Evolutionary conservation across 2,113 vertebrate species (phyloP).

Genomic region (Syngnathus typhle): DNA sequence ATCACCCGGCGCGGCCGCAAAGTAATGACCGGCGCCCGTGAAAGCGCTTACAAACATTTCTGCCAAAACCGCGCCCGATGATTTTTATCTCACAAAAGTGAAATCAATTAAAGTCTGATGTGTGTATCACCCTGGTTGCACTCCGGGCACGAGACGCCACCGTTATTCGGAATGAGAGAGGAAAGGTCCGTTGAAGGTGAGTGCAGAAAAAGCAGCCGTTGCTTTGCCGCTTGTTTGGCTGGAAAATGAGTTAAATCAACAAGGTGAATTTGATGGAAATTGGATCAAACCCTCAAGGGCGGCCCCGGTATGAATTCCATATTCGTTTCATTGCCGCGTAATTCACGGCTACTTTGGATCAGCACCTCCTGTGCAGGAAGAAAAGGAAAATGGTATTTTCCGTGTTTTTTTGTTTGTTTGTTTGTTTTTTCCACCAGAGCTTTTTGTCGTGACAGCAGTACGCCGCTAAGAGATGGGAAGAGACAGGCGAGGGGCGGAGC

Average conservation of each 20-base stretch:
- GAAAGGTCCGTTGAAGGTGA: slow-evolving; percentile 48
- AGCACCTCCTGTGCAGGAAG: background rate
- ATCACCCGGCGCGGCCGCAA: slow-evolving; percentile 44
- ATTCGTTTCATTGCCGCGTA: slow-evolving; percentile 35
- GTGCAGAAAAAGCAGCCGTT: slow-evolving; percentile 15
- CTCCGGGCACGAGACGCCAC: background rate
- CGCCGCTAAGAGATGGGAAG: slow-evolving; percentile 30
- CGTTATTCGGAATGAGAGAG: slow-evolving; percentile 21
- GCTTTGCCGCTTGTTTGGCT: slow-evolving; percentile 34
- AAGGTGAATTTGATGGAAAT: slow-evolving; percentile 38
- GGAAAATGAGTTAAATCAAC: slow-evolving; percentile 45
- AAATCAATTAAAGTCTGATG: slow-evolving; percentile 52
- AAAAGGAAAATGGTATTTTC: slow-evolving; percentile 22
- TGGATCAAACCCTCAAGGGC: slow-evolving; percentile 40
- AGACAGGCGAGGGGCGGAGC: slow-evolving; percentile 25
- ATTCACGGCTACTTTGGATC: slow-evolving; percentile 18
- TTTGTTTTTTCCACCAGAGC: background rate
- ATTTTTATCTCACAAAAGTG: slow-evolving; percentile 45
- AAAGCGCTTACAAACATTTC: slow-evolving; percentile 35
- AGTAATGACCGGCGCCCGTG: slow-evolving; percentile 51
- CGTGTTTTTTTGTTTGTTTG: slow-evolving; percentile 8
- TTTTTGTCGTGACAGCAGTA: slow-evolving; percentile 26
- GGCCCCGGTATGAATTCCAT: slow-evolving; percentile 39
- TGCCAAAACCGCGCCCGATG: slow-evolving; percentile 33
- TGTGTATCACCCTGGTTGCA: background rate